Conservation (phyloP, 2,888 invertebrate genomes). For the Nasonia oneida region DNA sequence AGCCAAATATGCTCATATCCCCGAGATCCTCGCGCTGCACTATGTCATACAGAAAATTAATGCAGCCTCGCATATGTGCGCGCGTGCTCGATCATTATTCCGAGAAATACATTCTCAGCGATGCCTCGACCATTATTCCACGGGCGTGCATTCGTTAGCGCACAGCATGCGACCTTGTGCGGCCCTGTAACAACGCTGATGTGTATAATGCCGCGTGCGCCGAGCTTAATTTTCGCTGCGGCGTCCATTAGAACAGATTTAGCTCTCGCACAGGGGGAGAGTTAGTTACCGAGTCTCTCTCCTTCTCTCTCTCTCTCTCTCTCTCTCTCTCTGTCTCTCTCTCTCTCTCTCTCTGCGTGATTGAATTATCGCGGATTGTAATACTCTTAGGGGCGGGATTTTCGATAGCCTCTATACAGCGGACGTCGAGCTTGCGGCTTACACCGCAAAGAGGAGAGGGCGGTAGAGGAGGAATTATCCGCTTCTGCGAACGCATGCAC, state of each 20-base stretch:
- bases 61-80: neutral
- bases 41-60: too few species aligned
- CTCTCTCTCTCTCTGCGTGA: slow-evolving; percentile 19
- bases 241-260: slow-evolving; percentile 48
- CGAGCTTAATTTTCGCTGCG: slow-evolving; percentile 33
- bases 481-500: neutral
- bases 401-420: neutral
- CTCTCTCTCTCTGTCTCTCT: neutral
- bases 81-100: neutral
- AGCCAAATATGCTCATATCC: too few species aligned
- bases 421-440: neutral
- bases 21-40: too few species aligned
- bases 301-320: neutral
- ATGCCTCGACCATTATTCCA: too few species aligned
- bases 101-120: too few species aligned
- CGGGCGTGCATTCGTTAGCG: too few species aligned
- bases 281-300: slow-evolving; percentile 51
- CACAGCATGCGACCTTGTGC: neutral
- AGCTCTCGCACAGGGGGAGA: neutral
- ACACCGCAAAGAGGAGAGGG: neutral
- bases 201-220: neutral
- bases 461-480: neutral
- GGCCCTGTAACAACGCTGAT: neutral
- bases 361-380: slow-evolving; percentile 57
- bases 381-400: slow-evolving; percentile 41